Base-by-base conservation (phyloP, 2,113 vertebrate species). In the Synchiropus splendidus region DNA sequence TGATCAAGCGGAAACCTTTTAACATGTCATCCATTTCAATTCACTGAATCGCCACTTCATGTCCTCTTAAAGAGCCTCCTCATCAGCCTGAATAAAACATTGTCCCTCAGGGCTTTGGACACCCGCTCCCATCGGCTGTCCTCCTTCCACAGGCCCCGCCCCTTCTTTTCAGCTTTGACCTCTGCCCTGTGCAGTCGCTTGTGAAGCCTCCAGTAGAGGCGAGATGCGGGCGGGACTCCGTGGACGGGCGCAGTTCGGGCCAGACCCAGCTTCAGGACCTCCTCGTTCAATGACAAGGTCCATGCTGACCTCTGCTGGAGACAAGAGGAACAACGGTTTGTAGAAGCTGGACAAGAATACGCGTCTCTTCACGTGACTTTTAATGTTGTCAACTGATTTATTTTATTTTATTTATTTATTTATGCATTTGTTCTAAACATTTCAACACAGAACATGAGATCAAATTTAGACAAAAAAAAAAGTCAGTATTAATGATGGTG, bases 181-280 rank as follows among this genome's bases (percentile, higher is more conserved):
- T 98, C 92, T 17, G 92, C 91, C 64, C 45, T 88, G 37, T 97
- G 87, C 31, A 98, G 81, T n/a, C 79, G 83, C 52, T 61, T 90
- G 70, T 92, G 89, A 40, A 97, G 80, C 31, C 58, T 86, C 90
- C 89, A 94, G 65, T 87, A 87, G 12, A 88, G 69, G 33, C 1
- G 79, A 44, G 90, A 87, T 32, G 83, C 58, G 2, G 85, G 73
- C 34, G 70, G 68, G 15, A 92, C 67, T 4, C 89, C 89, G 13
- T 76, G 53, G 1, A 95, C 50, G 2, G 74, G 78, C 0, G 82
- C 77, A 1, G 87, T 72, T 67, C 83, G 89, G 42, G 89, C 94
- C 52, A 97, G 82, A 37, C 92, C 93, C 10, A 75, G 82, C 12
- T 72, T 81, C 62, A 98, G 58, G 49, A 92, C 66, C 64, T 97